A percentile compares a stretch with the other conserved stretches of the same genome.
Conservation (phyloP, 2,113 vertebrate species). For the Cercocebus atys region DNA sequence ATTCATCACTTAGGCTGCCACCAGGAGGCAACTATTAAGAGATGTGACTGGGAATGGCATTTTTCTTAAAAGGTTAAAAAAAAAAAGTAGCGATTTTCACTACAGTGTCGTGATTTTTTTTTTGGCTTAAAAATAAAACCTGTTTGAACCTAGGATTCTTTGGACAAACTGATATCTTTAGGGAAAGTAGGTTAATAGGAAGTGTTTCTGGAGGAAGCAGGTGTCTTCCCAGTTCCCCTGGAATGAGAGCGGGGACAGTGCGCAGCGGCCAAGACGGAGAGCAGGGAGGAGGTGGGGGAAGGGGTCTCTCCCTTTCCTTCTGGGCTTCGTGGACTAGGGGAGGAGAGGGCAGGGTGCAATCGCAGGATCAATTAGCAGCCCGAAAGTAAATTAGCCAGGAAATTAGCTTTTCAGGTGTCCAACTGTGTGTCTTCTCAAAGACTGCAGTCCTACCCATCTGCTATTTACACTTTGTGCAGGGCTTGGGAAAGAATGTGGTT, state of each 20-base stretch:
- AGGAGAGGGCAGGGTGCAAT: slow-evolving; percentile 67
- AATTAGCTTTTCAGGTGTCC: slow-evolving; percentile 84
- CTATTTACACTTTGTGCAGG: slow-evolving; percentile 51
- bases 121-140: slow-evolving; percentile 81
- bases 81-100: slow-evolving; percentile 77
- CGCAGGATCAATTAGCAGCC: slow-evolving; percentile 79
- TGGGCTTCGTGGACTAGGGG: slow-evolving; percentile 35
- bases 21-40: slow-evolving; percentile 75
- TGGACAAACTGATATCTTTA: slow-evolving; percentile 62
- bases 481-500: slow-evolving; percentile 39
- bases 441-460: slow-evolving; percentile 55
- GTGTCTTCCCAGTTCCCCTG: slow-evolving; percentile 55
- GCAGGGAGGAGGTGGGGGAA: slow-evolving; percentile 43
- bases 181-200: slow-evolving; percentile 78
- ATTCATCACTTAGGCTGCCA: slow-evolving; percentile 53
- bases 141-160: slow-evolving; percentile 53
- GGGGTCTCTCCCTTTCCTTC: slow-evolving; percentile 57
- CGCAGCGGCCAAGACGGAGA: slow-evolving; percentile 56
- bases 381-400: slow-evolving; percentile 84
- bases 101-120: slow-evolving; percentile 63
- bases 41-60: slow-evolving; percentile 50
- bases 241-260: not conserved
- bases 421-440: slow-evolving; percentile 76
- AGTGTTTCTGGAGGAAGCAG: slow-evolving; percentile 42
- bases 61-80: slow-evolving; percentile 76